Base-by-base conservation (phyloP, 2,888 invertebrate genomes). In the Xestia c-nigrum region DNA sequence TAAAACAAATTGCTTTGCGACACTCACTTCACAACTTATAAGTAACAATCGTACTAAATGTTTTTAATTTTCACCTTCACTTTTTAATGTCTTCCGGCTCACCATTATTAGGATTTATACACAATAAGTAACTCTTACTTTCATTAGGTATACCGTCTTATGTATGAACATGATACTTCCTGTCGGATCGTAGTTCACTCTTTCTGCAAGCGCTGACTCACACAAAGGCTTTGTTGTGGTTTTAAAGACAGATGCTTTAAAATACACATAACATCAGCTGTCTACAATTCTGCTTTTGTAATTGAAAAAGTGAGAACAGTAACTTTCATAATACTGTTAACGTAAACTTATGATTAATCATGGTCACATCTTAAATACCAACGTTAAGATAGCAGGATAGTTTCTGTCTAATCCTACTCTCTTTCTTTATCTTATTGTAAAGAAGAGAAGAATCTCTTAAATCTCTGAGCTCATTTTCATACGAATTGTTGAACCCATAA, bases 21-120 rank as follows among this genome's bases (percentile, higher is more conserved):
- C 76, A 71, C 19, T 46, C 59, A 65, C 68, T 31, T 59, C 10
- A 40, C 59, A 47, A 70, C 55, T 9, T 24, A 55, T 63, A 63
- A 43, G 14, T 38, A 38, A 38, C 69, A 75, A 61, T 57, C 52
- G 40, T 50, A 68, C 12, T 70, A 75, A 81, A 77, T 67, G 59
- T 52, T 75, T 80, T 78, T 81, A 65, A 74, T 84, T 79, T 86
- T 67, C 71, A 84, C 79, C 68, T 84, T 78, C 82, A 84, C 79
- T 84, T 86, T 78, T 70, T 59, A 68, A 81, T 74, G 52, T 71
- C 69, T 86, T 85, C 80, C 87, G 73, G 31, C 31, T 71, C 4
- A 52, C 67, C 63, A 59, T 76, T 76, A 24, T 74, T 47, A 73
- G 43, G 24, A 76, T 69, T 65, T 71, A 71, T 69, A 46, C 61